Conservation (phyloP, 2,113 vertebrate species). For the Sander vitreus region DNA sequence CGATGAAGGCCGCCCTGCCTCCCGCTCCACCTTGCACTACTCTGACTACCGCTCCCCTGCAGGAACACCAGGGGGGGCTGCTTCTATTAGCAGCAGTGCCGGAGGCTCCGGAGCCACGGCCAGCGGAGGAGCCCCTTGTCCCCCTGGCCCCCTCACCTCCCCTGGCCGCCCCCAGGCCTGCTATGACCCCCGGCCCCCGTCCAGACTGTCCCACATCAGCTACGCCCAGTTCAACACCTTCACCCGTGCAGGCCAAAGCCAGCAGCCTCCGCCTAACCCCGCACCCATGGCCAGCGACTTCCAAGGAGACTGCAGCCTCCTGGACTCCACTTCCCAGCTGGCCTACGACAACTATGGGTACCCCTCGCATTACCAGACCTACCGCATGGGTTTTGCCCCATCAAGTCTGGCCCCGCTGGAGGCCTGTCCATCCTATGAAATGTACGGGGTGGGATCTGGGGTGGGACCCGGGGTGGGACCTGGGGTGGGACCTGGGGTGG, state of each 20-base stretch:
- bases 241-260: slow-evolving; percentile 81
- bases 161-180: slow-evolving; percentile 84
- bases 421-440: slow-evolving; percentile 84
- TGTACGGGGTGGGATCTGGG: slow-evolving; percentile 83
- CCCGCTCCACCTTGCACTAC: slow-evolving; percentile 93
- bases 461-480: slow-evolving; percentile 10
- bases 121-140: slow-evolving; percentile 83
- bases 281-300: slow-evolving; percentile 80
- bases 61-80: slow-evolving; percentile 81
- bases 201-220: slow-evolving; percentile 94
- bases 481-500: slow-evolving; percentile 41
- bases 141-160: slow-evolving; percentile 82
- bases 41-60: slow-evolving; percentile 88
- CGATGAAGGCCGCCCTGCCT: slow-evolving; percentile 90
- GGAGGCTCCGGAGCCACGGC: slow-evolving; percentile 79
- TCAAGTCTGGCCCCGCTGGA: slow-evolving; percentile 84
- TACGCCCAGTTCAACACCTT: slow-evolving; percentile 96
- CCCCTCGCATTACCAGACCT: slow-evolving; percentile 87
- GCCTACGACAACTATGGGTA: slow-evolving; percentile 94
- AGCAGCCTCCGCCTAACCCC: slow-evolving; percentile 78
- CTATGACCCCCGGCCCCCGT: slow-evolving; percentile 91
- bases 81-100: slow-evolving; percentile 81
- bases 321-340: slow-evolving; percentile 90
- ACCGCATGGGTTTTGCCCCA: slow-evolving; percentile 90
- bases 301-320: slow-evolving; percentile 82